A percentile compares a stretch with the other conserved stretches of the same genome.
Evolutionary conservation across 2,888 invertebrate genomes (phyloP).

Genomic region (Drosophila tripunctata): DNA sequence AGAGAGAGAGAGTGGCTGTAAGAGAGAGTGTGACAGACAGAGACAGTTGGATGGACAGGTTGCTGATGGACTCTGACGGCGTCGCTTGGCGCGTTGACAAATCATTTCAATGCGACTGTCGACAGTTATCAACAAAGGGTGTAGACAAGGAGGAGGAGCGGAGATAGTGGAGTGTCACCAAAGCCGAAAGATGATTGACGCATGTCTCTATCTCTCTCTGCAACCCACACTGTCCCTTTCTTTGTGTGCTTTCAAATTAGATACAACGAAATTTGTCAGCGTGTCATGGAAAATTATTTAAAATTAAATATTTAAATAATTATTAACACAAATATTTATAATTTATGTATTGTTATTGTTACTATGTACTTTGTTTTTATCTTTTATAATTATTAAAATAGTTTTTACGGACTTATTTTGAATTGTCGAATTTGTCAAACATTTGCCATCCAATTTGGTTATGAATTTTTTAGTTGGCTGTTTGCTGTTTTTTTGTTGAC

Average conservation of each 20-base stretch:
- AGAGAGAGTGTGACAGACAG: conserved; percentile 8
- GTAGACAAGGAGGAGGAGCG: not conserved
- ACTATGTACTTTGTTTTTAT: no score
- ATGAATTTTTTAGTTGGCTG: conserved; percentile 65
- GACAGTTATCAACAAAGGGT: conserved; percentile 45
- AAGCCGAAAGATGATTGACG: conserved; percentile 58
- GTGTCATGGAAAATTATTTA: conserved; percentile 35
- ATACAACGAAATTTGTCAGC: conserved; percentile 48
- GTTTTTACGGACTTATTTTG: not conserved
- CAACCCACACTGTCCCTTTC: not conserved
- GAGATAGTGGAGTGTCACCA: not conserved
- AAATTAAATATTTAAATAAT: not conserved
- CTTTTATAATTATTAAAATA: conserved; percentile 1
- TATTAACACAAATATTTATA: conserved; percentile 3
- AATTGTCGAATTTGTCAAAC: conserved; percentile 21
- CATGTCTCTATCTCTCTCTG: conserved; percentile 12
- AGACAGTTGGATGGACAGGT: conserved; percentile 40
- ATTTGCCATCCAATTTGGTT: conserved; percentile 52
- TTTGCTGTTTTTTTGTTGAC: conserved; percentile 37
- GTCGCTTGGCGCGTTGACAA: conserved; percentile 64
- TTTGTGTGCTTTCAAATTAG: conserved; percentile 45
- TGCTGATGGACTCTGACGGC: conserved; percentile 59
- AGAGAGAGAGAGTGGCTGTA: not conserved
- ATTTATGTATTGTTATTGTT: not conserved
- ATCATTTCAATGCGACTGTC: conserved; percentile 66